These are phyloP conservation scores for Parasteatoda tepidariorum DNA, from an alignment of 1,140 invertebrate genomes.

Conservation along the genomic window DNA sequence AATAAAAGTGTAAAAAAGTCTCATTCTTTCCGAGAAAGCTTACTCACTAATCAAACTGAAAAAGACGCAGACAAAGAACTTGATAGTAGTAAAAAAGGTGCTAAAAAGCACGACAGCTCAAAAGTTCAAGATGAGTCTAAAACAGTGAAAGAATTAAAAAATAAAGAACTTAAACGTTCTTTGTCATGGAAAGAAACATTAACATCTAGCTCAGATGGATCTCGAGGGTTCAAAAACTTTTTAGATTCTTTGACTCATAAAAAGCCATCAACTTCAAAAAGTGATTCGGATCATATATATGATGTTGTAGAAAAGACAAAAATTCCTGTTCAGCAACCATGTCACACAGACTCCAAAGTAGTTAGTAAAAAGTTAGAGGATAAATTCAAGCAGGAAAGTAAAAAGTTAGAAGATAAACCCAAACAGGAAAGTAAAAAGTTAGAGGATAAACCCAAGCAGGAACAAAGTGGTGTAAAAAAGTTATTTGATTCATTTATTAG, in stretches of 20 bases:
- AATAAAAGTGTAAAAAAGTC: not conserved
- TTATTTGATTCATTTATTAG: slow-evolving; percentile 26
- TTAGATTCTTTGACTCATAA: slow-evolving; percentile 34
- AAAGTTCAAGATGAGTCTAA: too few relatives aligned
- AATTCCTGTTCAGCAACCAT: not conserved
- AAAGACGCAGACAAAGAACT: not conserved
- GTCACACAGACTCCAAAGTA: not conserved
- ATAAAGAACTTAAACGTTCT: slow-evolving; percentile 36
- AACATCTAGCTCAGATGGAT: not conserved
- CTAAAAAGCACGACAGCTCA: too few relatives aligned
- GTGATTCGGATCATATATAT: slow-evolving; percentile 38
- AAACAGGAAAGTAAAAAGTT: not conserved
- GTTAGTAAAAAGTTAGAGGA: not conserved
- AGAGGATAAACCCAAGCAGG: too few relatives aligned
- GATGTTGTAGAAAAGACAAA: slow-evolving; percentile 35
- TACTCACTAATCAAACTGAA: slow-evolving; percentile 2
- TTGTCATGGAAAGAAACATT: slow-evolving; percentile 28
- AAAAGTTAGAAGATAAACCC: slow-evolving; percentile 15
- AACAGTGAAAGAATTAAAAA: not conserved
- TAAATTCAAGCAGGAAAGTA: too few relatives aligned
- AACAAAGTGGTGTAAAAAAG: slow-evolving; percentile 14
- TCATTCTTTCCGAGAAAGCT: slow-evolving; percentile 24
- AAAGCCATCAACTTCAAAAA: not conserved
- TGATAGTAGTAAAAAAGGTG: too few relatives aligned
- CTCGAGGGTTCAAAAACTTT: slow-evolving; percentile 10